A percentile compares a stretch with the other conserved stretches of the same genome.
Conservation (phyloP, 2,113 vertebrate species). For the Oxyura jamaicensis region DNA sequence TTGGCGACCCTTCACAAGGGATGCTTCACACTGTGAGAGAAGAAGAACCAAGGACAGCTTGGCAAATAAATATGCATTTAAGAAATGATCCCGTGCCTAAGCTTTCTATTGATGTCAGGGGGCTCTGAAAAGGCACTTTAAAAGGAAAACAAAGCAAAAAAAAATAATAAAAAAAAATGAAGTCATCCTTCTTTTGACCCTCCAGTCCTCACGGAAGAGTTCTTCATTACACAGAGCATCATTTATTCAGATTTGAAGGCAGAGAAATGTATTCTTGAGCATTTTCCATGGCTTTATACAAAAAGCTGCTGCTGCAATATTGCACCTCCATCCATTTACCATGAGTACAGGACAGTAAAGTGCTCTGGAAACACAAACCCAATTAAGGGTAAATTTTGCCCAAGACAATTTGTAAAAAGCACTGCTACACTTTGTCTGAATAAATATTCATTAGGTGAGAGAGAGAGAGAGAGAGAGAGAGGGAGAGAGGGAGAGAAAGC, state of each 20-base stretch:
- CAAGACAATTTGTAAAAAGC: not conserved
- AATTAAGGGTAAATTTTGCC: not conserved
- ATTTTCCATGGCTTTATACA: not conserved
- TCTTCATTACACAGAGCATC: not conserved
- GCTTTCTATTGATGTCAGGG: not conserved
- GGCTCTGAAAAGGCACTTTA: not conserved
- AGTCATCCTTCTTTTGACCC: not conserved
- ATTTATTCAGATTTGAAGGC: not conserved
- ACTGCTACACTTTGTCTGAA: not conserved
- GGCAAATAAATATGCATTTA: not conserved
- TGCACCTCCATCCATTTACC: not conserved
- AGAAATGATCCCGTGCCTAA: not conserved
- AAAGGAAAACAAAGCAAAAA: not conserved
- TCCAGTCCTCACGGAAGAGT: not conserved
- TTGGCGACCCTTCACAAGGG: not conserved
- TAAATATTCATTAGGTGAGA: not conserved
- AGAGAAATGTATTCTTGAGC: not conserved
- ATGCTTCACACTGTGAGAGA: not conserved
- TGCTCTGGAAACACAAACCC: not conserved
- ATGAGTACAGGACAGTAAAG: not conserved
- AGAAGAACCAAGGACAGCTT: not conserved
- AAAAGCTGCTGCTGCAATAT: not conserved
- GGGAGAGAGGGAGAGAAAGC: not conserved
- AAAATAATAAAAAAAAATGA: not conserved
- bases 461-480: not conserved